A percentile compares a stretch with the other conserved stretches of the same genome.
phyloP scores from a whole-genome alignment of 2,797 vertebrate species.

The Euphonia xanthogaster region DNA sequence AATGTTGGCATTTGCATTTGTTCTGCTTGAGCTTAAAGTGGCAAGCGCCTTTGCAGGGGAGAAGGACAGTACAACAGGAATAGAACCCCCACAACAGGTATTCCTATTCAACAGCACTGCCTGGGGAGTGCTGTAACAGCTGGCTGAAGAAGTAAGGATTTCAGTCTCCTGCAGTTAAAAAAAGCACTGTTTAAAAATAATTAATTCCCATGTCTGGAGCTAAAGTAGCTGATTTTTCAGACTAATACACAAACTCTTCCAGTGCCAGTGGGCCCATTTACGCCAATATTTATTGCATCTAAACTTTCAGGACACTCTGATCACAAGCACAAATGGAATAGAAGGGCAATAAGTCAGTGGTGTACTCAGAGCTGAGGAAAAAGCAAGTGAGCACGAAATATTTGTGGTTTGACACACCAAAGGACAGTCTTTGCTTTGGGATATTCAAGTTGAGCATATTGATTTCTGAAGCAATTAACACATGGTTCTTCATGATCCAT shows the following conservation, averaged over 20 bases:
- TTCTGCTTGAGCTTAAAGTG: neutral
- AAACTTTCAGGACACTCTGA: neutral
- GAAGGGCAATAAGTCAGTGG: neutral
- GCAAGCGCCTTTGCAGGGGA: neutral
- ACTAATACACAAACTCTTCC: neutral
- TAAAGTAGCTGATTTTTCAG: neutral
- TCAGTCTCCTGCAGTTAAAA: neutral
- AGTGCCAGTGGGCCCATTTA: neutral
- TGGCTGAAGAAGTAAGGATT: neutral
- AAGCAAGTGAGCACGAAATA: neutral
- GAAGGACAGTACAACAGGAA: neutral
- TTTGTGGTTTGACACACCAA: neutral
- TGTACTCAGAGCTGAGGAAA: neutral
- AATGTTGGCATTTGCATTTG: neutral
- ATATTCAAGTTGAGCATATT: constrained; percentile 24
- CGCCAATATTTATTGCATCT: neutral
- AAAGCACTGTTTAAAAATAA: neutral
- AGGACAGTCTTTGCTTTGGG: constrained; percentile 33
- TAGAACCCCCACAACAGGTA: neutral
- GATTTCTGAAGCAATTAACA: constrained; percentile 55
- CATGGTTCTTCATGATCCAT: neutral
- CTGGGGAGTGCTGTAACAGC: neutral
- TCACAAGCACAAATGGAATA: neutral
- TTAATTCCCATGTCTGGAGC: neutral
- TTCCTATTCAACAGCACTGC: neutral